phyloP scores from a whole-genome alignment of 2,888 invertebrate genomes.

The Caenorhabditis sp. region DNA sequence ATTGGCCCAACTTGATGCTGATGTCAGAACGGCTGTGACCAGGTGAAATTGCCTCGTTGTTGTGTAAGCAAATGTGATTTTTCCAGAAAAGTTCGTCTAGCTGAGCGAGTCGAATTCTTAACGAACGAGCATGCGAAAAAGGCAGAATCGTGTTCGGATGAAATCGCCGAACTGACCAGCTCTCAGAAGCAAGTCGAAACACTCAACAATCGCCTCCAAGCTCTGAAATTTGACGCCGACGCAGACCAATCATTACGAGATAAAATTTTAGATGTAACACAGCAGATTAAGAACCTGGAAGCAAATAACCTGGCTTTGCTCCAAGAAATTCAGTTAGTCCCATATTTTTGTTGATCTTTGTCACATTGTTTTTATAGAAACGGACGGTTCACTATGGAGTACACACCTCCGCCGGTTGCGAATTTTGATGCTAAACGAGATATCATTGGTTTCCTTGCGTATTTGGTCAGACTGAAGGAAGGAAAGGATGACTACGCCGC shows the following conservation, averaged over 20 bases:
- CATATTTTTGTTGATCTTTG: too few species aligned
- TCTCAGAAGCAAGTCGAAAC: background rate
- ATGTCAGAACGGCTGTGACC: constrained; percentile 23
- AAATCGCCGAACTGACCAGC: constrained; percentile 48
- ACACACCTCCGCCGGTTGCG: constrained; percentile 35
- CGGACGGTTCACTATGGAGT: too few species aligned
- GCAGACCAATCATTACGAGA: background rate
- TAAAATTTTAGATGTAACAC: background rate
- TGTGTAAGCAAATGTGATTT: background rate
- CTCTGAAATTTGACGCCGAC: constrained; percentile 62
- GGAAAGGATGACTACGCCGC: constrained; percentile 86
- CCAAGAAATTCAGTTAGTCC: too few species aligned
- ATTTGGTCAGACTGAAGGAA: constrained; percentile 88
- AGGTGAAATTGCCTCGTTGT: background rate
- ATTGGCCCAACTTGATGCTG: constrained; percentile 20
- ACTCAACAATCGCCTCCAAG: background rate
- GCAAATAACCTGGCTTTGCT: background rate
- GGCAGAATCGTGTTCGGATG: too few species aligned
- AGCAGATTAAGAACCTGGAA: background rate
- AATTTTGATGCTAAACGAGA: constrained; percentile 51
- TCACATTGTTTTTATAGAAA: too few species aligned
- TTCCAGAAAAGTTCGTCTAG: constrained; percentile 20
- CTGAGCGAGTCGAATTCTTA: constrained; percentile 33
- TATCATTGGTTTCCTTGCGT: constrained; percentile 88
- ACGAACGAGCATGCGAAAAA: constrained; percentile 55